Base-by-base conservation (phyloP, 2,113 vertebrate species). In the Psephotus haematonotus region DNA sequence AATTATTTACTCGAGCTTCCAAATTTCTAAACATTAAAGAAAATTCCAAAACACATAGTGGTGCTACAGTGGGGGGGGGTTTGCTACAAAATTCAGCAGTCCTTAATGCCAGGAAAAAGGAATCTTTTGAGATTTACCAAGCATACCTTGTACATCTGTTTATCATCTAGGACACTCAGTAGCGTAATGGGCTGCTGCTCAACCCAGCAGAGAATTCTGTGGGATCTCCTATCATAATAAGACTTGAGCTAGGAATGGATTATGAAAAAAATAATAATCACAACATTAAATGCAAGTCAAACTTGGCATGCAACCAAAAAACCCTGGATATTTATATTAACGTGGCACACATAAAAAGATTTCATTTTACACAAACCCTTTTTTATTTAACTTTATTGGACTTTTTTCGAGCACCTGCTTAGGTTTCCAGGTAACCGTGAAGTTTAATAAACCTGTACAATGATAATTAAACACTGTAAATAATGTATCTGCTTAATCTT, bases 381-480 rank as follows among this genome's bases (percentile, higher is more conserved):
- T 91, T 75, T 95, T 88, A 92, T 91, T 93, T 79, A 62, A 97
- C 88, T 95, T 96, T 60, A 94, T 72, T 87, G 78, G 94, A 97
- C 85, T 97, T 93, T 94, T 84, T 93, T 91, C 71, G 46, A 82
- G 85, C 77, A 92, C 81, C 96, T 93, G 89, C 92, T 81, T 57
- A 63, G 62, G 94, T 96, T 97, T 95, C 97, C 96, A 97, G 96
- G 98, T 97, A 98, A 98, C 97, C 76, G 62, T 65, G 96, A 97
- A 96, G 93, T 97, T 98, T 98, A 98, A 98, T 98, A 98, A 98
- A 98, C 94, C 96, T 91, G 95, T 91, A 82, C 55, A 60, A 91
- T 76, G 94, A 96, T 97, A 98, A 98, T 98, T 98, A 98, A 97
- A 97, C 93, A 96, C 87, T 83, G 95, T 96, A 96, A 98, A 98